Conservation (phyloP, 2,797 vertebrate genomes). For the Hydrophis major region DNA sequence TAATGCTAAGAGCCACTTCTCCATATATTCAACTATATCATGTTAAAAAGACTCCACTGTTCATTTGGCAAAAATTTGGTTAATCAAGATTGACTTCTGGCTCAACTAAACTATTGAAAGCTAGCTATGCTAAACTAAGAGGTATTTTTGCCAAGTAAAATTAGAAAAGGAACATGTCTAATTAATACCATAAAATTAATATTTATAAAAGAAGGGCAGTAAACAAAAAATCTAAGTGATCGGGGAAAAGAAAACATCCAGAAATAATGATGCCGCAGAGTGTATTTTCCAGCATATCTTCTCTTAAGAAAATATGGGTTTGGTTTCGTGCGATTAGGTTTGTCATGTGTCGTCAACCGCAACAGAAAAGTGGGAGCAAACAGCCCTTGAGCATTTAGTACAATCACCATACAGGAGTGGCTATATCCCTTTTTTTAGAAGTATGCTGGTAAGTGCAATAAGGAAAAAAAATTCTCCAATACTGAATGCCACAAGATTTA, state of each 20-base stretch:
- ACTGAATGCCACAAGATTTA: background rate
- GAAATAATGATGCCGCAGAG: conserved; percentile 49
- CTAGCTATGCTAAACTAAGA: conserved; percentile 17
- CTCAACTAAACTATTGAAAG: conserved; percentile 32
- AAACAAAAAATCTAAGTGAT: conserved; percentile 38
- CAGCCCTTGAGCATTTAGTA: conserved; percentile 91
- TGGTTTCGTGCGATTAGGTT: conserved; percentile 88
- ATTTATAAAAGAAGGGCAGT: conserved; percentile 34
- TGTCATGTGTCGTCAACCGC: conserved; percentile 99
- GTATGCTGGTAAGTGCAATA: conserved; percentile 22
- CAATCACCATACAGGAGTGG: conserved; percentile 81
- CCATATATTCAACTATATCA: background rate
- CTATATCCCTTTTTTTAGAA: conserved; percentile 66
- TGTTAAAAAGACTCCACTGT: background rate
- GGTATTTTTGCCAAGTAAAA: background rate
- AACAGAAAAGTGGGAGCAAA: conserved; percentile 99
- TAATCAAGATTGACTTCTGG: background rate
- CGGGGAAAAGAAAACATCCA: conserved; percentile 48
- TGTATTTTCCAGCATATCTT: conserved; percentile 67
- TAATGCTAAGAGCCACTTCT: conserved; percentile 27
- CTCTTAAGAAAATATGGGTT: conserved; percentile 79
- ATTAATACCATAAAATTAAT: conserved; percentile 29
- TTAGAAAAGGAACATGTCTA: conserved; percentile 36
- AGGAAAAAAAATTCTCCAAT: background rate
- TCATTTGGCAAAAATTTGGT: conserved; percentile 15